Base-by-base conservation (phyloP, 1,140 invertebrate genomes). In the Anadara kagoshimensis region DNA sequence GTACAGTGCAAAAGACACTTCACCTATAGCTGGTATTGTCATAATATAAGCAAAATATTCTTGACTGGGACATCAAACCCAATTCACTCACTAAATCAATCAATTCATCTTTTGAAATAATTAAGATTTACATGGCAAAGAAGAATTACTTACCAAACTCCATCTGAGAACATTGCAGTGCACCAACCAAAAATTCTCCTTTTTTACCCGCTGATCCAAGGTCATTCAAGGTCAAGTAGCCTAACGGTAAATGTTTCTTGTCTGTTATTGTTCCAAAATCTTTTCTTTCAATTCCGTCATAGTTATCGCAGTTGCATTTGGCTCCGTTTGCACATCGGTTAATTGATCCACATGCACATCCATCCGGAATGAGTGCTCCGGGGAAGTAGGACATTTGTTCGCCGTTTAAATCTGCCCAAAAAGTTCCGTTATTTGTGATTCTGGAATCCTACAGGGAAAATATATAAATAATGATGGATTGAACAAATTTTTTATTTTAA, bases 291-390 rank as follows among this genome's bases (percentile, higher is more conserved):
- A 24, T 43, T 11, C 75, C 75, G n/a, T 76, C 75, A n/a, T 53
- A 36, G 4, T 45, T 57, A 29, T 72, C 65, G 65, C 75, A 76
- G 22, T 76, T 76, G 59, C 75, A 76, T 18, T 41, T 41, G 11
- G 45, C 43, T 36, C 47, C 20, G n/a, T 68, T 65, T 8, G 22
- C 41, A 73, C 71, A 73, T 11, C 29, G 44, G 11, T 26, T 20
- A 16, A 29, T 44, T 24, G 68, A n/a, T 22, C 71, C 71, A 73
- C 71, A 73, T 36, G 64, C 64, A 68, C 71, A 73, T 51, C 20
- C 56, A 8, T 65, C 71, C 0, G 57, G 22, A 16, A 26, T 12
- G 12, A 63, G 20, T 49, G 64, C 58, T 0, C 71, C 65, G 16
- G 71, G 71, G 22, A 41, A 73, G 45, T 68, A 73, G 44, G 67